These are phyloP conservation scores for Bolinopsis microptera DNA, from an alignment of 37 sponge, comb jelly and placozoan genomes.

Conservation along the genomic window DNA sequence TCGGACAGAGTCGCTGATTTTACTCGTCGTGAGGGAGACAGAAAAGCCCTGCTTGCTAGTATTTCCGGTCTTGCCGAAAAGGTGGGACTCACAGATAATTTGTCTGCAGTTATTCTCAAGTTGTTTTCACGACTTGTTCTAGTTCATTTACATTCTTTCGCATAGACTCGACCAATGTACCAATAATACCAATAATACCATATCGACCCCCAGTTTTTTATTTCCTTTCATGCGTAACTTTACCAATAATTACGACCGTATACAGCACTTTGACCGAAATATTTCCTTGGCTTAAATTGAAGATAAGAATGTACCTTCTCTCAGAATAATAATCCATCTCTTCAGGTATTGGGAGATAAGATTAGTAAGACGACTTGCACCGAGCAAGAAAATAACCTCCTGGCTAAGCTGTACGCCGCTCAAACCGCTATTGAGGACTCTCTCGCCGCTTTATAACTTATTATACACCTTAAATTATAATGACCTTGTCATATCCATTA, in stretches of 20 bases:
- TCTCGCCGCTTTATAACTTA: slow-evolving; percentile 39
- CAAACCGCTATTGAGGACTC: slow-evolving; percentile 32
- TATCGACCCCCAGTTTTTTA: no score
- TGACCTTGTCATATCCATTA: not conserved
- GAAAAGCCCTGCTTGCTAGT: not conserved
- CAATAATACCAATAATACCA: no score
- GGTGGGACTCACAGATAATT: not conserved
- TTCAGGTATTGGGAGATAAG: slow-evolving; percentile 43
- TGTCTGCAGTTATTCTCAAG: not conserved
- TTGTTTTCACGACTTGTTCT: no score
- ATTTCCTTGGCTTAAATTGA: not conserved
- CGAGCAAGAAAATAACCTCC: not conserved
- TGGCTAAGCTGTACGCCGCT: slow-evolving; percentile 5
- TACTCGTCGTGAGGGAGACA: slow-evolving; percentile 26
- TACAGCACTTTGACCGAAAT: no score
- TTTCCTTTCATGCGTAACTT: no score
- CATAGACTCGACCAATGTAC: no score
- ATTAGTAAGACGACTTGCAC: slow-evolving; percentile 4
- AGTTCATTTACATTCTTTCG: no score
- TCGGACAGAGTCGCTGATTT: slow-evolving; percentile 6
- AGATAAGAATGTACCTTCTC: not conserved
- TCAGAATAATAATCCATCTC: no score
- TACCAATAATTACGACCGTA: no score
- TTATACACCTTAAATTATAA: not conserved
- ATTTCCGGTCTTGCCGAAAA: not conserved